Base-by-base conservation (phyloP, 2,113 vertebrate genomes). In the Ploceus nigricollis region DNA sequence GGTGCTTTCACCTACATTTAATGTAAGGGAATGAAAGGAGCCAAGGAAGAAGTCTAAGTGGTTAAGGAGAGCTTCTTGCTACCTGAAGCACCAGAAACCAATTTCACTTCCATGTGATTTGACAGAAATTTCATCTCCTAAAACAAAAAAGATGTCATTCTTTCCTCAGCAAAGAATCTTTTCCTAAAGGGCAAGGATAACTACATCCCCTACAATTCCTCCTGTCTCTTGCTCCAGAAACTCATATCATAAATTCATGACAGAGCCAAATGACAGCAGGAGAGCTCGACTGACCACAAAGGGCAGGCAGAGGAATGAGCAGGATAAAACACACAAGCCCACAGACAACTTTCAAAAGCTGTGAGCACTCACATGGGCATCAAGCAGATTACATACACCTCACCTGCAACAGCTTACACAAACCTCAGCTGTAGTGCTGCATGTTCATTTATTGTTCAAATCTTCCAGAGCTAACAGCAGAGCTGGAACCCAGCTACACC, bases 211-310 rank as follows among this genome's bases (percentile, higher is more conserved):
- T 37, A 23, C 22, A 89, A 71, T 5, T 60, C 39, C 28, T 68
- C 44, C 64, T 71, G 56, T 31, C n/a, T 64, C 23, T 6, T 18
- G 9, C n/a, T 77, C 35, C 5, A 61, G 37, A 35, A 94, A 61
- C 48, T 39, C 0, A 0, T 9, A 48, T 37, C 45, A 24, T 0
- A 47, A 35, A 86, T 37, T 47, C 50, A 2, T 1, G 9, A 63
- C 28, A 0, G 0, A 58, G 35, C 15, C 37, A 22, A 80, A 57
- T 2, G 39, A 54, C 45, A 83, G 33, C 6, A 1, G 2, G 10
- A 68, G 56, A 72, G 66, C 68, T 57, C 1, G 0, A 20, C 63
- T 64, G 65, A 37, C 17, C 66, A n/a, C 83, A 35, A 18, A 27
- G 40, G 20, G 47, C 48, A 58, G 44, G 42, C 15, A 68, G 58